A percentile compares a stretch with the other conserved stretches of the same genome.
phyloP scores from a whole-genome alignment of 2,113 vertebrate genomes.

The Alouatta palliata region DNA sequence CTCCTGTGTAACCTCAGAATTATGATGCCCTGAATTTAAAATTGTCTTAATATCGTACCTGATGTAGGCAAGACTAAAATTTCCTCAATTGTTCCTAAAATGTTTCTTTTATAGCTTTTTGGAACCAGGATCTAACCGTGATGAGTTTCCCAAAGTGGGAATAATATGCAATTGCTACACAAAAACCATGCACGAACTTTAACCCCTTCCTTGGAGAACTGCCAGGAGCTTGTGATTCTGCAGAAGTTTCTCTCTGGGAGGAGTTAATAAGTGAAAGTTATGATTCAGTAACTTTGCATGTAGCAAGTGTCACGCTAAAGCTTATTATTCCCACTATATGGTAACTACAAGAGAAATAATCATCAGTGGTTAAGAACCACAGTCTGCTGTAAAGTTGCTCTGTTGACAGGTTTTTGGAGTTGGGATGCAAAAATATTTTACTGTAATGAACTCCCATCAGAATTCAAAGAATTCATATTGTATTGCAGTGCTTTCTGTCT shows the following conservation, averaged over 20 bases:
- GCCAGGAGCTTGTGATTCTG: background rate
- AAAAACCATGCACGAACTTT: background rate
- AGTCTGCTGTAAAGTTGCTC: background rate
- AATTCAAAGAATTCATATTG: background rate
- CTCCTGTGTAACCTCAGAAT: background rate
- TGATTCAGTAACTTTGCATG: rapidly evolving
- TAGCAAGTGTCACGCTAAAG: background rate
- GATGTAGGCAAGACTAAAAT: background rate
- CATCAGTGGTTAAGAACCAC: background rate
- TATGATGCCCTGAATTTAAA: background rate
- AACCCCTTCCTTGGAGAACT: background rate
- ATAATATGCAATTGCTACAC: background rate
- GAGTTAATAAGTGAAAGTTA: background rate
- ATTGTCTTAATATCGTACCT: background rate
- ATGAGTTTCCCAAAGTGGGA: background rate
- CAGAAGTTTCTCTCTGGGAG: background rate
- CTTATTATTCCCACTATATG: background rate
- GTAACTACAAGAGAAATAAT: background rate
- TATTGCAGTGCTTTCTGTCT: background rate
- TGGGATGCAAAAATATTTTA: background rate
- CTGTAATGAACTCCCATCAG: background rate
- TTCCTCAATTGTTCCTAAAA: background rate
- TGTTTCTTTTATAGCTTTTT: background rate
- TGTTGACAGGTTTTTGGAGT: background rate
- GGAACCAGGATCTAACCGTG: background rate